Percentiles rank a stretch among this genome's conserved stretches.
Conservation (phyloP, 2,888 invertebrate species). For the Ochropacha duplaris region DNA sequence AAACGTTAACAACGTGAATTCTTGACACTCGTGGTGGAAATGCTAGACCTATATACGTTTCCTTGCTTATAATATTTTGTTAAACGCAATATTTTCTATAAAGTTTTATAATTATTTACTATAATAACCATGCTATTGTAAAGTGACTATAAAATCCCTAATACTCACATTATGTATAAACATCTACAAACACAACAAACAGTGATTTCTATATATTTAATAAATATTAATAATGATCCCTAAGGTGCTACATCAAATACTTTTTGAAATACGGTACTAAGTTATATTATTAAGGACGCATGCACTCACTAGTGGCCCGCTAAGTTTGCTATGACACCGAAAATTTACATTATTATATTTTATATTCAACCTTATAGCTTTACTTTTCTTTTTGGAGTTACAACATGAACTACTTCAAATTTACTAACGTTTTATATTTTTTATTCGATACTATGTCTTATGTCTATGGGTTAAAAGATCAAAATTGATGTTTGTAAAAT, state of each 20-base stretch:
- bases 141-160: constrained; percentile 46
- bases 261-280: not conserved
- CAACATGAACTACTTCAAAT: too few relatives aligned
- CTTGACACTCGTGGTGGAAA: too few relatives aligned
- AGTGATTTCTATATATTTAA: constrained; percentile 23
- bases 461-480: not conserved
- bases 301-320: constrained; percentile 30
- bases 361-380: not conserved
- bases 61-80: too few relatives aligned
- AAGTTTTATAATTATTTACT: not conserved
- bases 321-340: constrained; percentile 11
- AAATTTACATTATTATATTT: constrained; percentile 17
- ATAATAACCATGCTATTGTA: constrained; percentile 33
- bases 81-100: not conserved
- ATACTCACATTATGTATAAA: constrained; percentile 40
- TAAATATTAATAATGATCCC: constrained; percentile 38
- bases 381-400: too few relatives aligned
- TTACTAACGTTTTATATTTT: too few relatives aligned
- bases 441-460: too few relatives aligned
- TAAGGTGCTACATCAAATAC: constrained; percentile 32
- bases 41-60: too few relatives aligned
- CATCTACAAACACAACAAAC: constrained; percentile 49
- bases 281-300: constrained; percentile 19
- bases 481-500: not conserved
- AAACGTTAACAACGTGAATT: too few relatives aligned